Percentiles rank a stretch among this genome's conserved stretches.
These are phyloP conservation scores for Oryzias curvinotus DNA, from an alignment of 2,113 vertebrate genomes.

Conservation along the genomic window DNA sequence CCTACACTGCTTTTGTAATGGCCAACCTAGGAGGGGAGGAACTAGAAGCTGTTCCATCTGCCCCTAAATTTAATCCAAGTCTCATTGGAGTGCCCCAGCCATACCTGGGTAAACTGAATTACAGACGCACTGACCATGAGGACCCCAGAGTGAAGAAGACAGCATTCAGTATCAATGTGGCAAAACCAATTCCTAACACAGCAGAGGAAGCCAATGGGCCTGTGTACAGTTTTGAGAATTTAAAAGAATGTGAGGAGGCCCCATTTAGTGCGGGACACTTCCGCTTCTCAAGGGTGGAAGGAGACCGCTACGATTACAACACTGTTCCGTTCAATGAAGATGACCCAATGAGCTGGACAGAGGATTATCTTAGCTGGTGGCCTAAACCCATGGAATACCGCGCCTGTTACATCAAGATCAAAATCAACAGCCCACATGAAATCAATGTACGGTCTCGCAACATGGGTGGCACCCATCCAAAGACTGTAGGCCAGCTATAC, in stretches of 20 bases:
- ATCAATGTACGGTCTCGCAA: conserved; percentile 93
- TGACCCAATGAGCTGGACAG: conserved; percentile 96
- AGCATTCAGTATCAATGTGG: conserved; percentile 91
- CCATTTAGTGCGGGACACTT: conserved; percentile 88
- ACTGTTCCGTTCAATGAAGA: conserved; percentile 95
- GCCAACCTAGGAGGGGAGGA: conserved; percentile 95
- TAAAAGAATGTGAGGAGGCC: conserved; percentile 90
- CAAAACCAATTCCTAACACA: conserved; percentile 86
- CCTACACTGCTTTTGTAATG: conserved; percentile 89
- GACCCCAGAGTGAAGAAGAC: conserved; percentile 89
- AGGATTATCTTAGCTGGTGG: conserved; percentile 97
- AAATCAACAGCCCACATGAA: conserved; percentile 85
- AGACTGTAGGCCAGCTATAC: conserved; percentile 90
- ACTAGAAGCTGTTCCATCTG: conserved; percentile 87
- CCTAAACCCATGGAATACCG: conserved; percentile 96
- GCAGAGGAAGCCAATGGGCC: conserved; percentile 91
- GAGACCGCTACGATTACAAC: conserved; percentile 92
- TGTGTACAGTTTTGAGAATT: conserved; percentile 89
- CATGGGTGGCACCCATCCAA: conserved; percentile 93
- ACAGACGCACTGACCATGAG: conserved; percentile 89
- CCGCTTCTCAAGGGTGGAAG: conserved; percentile 93
- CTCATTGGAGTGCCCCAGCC: conserved; percentile 93
- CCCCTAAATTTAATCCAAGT: conserved; percentile 89
- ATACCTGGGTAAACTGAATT: conserved; percentile 89
- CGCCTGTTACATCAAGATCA: conserved; percentile 96